phyloP scores from a whole-genome alignment of 30 jellyfish, hydroid and myxozoan species.

The Nemopilema nomurai region DNA sequence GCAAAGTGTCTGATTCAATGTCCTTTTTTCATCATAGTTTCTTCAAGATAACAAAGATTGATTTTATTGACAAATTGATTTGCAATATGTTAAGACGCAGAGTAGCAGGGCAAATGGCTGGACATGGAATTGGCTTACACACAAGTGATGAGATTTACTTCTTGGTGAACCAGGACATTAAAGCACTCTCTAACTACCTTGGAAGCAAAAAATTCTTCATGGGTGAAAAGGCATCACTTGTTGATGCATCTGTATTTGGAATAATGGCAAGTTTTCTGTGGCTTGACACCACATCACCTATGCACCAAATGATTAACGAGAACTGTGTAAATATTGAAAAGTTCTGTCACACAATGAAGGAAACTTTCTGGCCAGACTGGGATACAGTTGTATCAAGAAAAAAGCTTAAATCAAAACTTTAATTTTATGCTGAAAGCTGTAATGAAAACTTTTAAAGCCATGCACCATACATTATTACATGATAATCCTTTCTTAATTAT shows the following conservation, averaged over 20 bases:
- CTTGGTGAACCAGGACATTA: slow-evolving; percentile 34
- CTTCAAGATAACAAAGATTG: slow-evolving; percentile 4
- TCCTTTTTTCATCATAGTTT: background rate
- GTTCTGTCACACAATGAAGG: slow-evolving; percentile 38
- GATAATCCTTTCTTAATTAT: too few relatives aligned
- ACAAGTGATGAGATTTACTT: slow-evolving; percentile 28
- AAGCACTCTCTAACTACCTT: slow-evolving; percentile 33
- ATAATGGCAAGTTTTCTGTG: slow-evolving; percentile 21
- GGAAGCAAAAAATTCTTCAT: slow-evolving; percentile 42
- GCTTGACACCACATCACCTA: slow-evolving; percentile 22
- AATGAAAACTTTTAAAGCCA: background rate
- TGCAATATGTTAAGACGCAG: slow-evolving; percentile 2
- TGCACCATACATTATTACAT: too few relatives aligned
- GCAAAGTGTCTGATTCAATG: background rate
- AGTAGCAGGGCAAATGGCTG: background rate
- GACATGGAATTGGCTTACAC: slow-evolving; percentile 56
- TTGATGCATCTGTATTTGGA: slow-evolving; percentile 54
- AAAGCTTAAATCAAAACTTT: background rate
- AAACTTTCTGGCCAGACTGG: slow-evolving; percentile 56
- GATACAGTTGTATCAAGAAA: slow-evolving; percentile 10
- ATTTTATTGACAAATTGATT: background rate
- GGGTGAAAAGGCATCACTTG: slow-evolving; percentile 27
- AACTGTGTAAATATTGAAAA: slow-evolving; percentile 19
- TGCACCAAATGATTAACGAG: background rate
- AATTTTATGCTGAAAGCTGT: background rate